These are phyloP conservation scores for Schizopygopsis malacanthus DNA, from an alignment of 2,797 vertebrate species.

Conservation along the genomic window DNA sequence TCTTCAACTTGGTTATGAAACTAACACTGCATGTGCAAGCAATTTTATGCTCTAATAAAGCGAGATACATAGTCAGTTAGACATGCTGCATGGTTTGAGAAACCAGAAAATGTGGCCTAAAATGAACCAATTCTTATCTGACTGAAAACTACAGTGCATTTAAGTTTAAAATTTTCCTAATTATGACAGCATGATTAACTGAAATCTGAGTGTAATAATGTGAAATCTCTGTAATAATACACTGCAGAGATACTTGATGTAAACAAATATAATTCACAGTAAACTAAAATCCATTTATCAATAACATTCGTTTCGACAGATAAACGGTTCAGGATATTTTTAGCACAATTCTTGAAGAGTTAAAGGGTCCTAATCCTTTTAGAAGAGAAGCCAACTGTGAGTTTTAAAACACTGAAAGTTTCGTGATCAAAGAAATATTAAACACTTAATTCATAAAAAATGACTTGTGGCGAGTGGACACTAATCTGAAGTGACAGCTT, in stretches of 20 bases:
- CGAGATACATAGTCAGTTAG: constrained; percentile 4
- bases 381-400: not conserved
- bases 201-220: too few relatives aligned
- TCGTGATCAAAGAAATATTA: not conserved
- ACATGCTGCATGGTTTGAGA: not conserved
- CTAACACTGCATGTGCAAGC: constrained; percentile 16
- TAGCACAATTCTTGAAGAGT: not conserved
- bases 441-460: constrained; percentile 1
- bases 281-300: not conserved
- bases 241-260: too few relatives aligned
- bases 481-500: constrained; percentile 3
- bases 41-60: constrained; percentile 51
- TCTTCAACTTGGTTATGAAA: constrained; percentile 26
- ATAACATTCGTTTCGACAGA: too few relatives aligned
- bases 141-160: constrained; percentile 1
- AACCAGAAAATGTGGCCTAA: constrained; percentile 6
- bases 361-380: constrained; percentile 11
- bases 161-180: not conserved
- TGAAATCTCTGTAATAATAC: too few relatives aligned
- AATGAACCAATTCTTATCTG: too few relatives aligned
- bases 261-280: not conserved
- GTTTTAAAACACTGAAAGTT: not conserved
- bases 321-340: not conserved
- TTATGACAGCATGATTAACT: not conserved
- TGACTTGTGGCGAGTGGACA: not conserved